A percentile compares a stretch with the other conserved stretches of the same genome.
Conservation (phyloP, 35 echinoderm and acorn worm species). For the Acanthaster planci region DNA sequence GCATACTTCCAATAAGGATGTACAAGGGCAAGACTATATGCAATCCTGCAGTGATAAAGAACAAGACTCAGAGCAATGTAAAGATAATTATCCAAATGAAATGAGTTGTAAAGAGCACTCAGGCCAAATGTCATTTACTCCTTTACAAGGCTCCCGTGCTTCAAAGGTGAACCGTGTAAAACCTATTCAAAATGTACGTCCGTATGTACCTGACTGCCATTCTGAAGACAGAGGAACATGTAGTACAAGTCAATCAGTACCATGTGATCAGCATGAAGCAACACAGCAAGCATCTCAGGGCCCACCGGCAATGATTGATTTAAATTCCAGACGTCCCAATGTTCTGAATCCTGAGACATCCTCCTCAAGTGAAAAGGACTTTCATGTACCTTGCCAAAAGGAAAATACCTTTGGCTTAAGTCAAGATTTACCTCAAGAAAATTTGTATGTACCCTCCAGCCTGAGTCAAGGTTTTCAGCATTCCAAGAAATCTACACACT, state of each 20-base stretch:
- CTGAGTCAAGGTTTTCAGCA: conserved; percentile 8
- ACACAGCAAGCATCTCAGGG: background rate
- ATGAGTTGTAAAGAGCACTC: background rate
- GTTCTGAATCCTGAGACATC: conserved; percentile 1
- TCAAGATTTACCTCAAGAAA: conserved; percentile 6
- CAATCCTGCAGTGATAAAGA: no score
- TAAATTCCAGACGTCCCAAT: background rate
- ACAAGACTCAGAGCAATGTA: background rate
- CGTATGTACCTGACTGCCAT: conserved; percentile 8
- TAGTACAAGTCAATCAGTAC: background rate
- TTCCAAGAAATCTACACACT: conserved; percentile 12
- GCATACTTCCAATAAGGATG: no score
- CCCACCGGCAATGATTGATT: conserved; percentile 9
- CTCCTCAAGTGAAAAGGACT: background rate
- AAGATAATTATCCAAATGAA: background rate
- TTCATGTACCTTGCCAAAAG: background rate
- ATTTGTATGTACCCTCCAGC: conserved; percentile 12
- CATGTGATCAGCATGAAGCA: background rate
- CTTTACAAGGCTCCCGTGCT: background rate
- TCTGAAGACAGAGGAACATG: background rate
- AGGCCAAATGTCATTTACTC: background rate
- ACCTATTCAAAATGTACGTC: conserved; percentile 9
- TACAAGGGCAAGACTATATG: no score
- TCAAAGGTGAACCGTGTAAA: conserved; percentile 16
- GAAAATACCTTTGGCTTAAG: conserved; percentile 6